Base-by-base conservation (phyloP, 2,797 vertebrate species). In the Enteromius afrohamiltoni region DNA sequence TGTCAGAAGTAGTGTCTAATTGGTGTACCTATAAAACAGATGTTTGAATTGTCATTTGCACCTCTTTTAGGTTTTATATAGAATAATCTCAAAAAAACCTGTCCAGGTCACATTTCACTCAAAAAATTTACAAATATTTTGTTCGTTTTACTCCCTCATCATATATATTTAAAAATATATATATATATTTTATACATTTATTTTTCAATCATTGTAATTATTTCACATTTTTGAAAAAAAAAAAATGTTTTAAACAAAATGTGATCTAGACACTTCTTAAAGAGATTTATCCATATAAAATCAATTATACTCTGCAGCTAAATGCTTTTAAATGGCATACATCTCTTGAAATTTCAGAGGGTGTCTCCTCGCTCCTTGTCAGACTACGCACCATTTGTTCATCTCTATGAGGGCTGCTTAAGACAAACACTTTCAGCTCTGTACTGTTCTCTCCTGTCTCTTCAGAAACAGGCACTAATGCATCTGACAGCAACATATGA, bases 401-500 rank as follows among this genome's bases (percentile, higher is more conserved):
- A 40, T 58, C 31, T 58, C 68, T 9, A 11, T 31, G 53, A 49
- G 53, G n/a, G 55, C 65, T 77, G 67, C 42, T 31, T 45, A 62
- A 75, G 26, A 60, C 42, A 40, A 40, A 58, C 14, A 16, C 64
- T 62, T 70, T 78, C 6, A 7, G 29, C 9, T 70, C 67, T 40
- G 40, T 23, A 29, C 13, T 64, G 23, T 83, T 78, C 34, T 82
- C 76, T 68, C n/a, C 55, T 16, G 19, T 42, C 16, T 85, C 29
- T 53, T 84, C 73, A 29, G 79, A 84, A 29, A 84, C 78, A 0
- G 85, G 79, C 58, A 74, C 74, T n/a, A 81, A 49, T 11, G 47
- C 51, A 78, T 87, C 80, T 26, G 65, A 79, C 31, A 86, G 45
- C 42, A 84, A 49, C 77, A 85, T 82, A 26, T 69, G 74, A 34